Evolutionary conservation across 2,888 invertebrate genomes (phyloP).

Genomic region (Linnaemya tessellans): DNA sequence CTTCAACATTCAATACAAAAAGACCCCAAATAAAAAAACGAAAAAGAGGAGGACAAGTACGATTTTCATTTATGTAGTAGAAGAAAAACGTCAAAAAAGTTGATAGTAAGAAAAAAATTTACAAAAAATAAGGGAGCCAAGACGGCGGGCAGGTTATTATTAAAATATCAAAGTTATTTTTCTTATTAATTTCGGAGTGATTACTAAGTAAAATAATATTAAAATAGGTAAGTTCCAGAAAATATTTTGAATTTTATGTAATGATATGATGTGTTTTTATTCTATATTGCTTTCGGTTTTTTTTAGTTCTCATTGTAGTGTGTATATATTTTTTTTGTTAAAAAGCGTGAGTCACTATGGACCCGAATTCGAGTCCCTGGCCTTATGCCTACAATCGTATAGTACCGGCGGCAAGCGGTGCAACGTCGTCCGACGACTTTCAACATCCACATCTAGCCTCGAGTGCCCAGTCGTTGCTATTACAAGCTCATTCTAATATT

Average conservation of each 20-base stretch:
- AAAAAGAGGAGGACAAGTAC: slow-evolving; percentile 69
- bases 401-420: slow-evolving; percentile 87
- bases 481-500: slow-evolving; percentile 87
- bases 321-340: slow-evolving; percentile 39
- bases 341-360: slow-evolving; percentile 85
- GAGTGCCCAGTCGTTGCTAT: slow-evolving; percentile 87
- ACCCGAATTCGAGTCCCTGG: slow-evolving; percentile 94
- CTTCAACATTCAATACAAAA: slow-evolving; percentile 64
- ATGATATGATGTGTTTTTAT: slow-evolving; percentile 53
- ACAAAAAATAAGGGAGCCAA: slow-evolving; percentile 62
- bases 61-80: slow-evolving; percentile 63
- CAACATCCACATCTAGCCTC: slow-evolving; percentile 88
- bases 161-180: slow-evolving; percentile 50
- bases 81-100: slow-evolving; percentile 71
- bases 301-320: slow-evolving; percentile 61
- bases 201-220: slow-evolving; percentile 34
- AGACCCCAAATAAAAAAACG: slow-evolving; percentile 59
- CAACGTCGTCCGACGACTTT: slow-evolving; percentile 87
- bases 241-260: slow-evolving; percentile 65
- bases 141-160: slow-evolving; percentile 68
- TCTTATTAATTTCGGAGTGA: slow-evolving; percentile 42
- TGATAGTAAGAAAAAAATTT: slow-evolving; percentile 61
- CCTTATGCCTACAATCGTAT: slow-evolving; percentile 93
- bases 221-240: slow-evolving; percentile 47
- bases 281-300: slow-evolving; percentile 46